phyloP scores from a whole-genome alignment of 2,797 vertebrate genomes.

The Bufotes viridis region DNA sequence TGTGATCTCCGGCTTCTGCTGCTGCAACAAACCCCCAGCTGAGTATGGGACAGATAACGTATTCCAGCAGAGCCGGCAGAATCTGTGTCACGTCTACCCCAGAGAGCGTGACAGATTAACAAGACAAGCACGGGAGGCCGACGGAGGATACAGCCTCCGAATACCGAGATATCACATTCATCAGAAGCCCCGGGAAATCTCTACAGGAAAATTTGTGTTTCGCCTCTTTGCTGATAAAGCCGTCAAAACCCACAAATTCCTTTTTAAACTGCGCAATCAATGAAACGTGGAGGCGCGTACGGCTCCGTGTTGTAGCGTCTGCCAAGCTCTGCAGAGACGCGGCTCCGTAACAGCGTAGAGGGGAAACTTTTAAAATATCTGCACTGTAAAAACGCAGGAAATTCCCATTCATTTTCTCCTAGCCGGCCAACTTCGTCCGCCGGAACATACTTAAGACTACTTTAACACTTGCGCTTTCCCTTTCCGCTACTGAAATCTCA shows the following conservation, averaged over 20 bases:
- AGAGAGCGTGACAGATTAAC: constrained; percentile 11
- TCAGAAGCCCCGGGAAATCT: background rate
- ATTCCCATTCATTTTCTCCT: constrained; percentile 12
- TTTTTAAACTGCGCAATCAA: background rate
- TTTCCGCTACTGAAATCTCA: too few relatives aligned
- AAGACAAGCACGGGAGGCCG: constrained; percentile 4
- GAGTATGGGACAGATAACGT: constrained; percentile 12
- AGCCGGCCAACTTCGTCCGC: background rate
- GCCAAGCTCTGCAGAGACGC: constrained; percentile 17
- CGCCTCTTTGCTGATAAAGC: background rate
- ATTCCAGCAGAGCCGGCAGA: background rate
- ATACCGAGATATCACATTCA: background rate
- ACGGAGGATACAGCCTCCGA: background rate
- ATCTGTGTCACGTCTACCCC: constrained; percentile 14
- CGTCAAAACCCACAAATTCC: constrained; percentile 24
- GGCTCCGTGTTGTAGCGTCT: background rate
- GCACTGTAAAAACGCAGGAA: background rate
- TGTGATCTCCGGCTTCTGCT: constrained; percentile 3
- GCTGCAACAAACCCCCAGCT: constrained; percentile 3
- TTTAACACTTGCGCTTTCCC: too few relatives aligned
- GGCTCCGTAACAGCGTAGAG: background rate
- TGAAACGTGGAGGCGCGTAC: constrained; percentile 11
- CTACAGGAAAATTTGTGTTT: constrained; percentile 8
- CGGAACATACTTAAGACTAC: background rate
- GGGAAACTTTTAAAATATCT: background rate